A percentile compares a stretch with the other conserved stretches of the same genome.
phyloP scores from a whole-genome alignment of 2,113 vertebrate genomes.

The Atlantisia rogersi region DNA sequence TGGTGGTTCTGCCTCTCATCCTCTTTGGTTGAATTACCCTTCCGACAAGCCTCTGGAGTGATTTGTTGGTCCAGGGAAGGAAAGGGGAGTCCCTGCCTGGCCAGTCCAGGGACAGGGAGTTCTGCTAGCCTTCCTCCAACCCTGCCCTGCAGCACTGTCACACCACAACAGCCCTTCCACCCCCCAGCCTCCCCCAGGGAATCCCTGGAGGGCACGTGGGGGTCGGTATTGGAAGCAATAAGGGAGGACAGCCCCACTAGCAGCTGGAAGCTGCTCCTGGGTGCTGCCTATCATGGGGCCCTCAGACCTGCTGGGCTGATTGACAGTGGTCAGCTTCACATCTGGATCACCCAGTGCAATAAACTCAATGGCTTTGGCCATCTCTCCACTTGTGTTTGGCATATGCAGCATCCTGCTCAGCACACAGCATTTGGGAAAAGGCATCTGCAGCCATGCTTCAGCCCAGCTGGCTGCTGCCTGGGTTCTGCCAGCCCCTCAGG shows the following conservation, averaged over 20 bases:
- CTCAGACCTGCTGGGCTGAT: background rate
- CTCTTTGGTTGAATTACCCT: constrained; percentile 27
- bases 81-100: background rate
- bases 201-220: background rate
- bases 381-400: background rate
- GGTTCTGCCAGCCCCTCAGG: background rate
- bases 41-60: constrained; percentile 1
- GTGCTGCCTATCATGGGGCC: background rate
- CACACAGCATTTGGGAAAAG: background rate
- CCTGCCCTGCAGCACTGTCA: background rate
- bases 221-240: too few species aligned
- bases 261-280: background rate
- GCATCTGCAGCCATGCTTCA: background rate
- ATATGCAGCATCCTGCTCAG: background rate
- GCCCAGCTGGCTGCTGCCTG: background rate
- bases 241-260: background rate
- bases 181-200: background rate
- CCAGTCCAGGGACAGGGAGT: background rate
- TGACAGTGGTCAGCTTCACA: background rate
- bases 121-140: background rate
- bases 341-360: background rate
- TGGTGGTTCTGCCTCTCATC: background rate
- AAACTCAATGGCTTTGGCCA: background rate
- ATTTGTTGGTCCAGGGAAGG: constrained; percentile 1
- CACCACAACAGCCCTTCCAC: background rate